Evolutionary conservation across 2,113 vertebrate genomes (phyloP).

Genomic region (Oncorhynchus tshawytscha): DNA sequence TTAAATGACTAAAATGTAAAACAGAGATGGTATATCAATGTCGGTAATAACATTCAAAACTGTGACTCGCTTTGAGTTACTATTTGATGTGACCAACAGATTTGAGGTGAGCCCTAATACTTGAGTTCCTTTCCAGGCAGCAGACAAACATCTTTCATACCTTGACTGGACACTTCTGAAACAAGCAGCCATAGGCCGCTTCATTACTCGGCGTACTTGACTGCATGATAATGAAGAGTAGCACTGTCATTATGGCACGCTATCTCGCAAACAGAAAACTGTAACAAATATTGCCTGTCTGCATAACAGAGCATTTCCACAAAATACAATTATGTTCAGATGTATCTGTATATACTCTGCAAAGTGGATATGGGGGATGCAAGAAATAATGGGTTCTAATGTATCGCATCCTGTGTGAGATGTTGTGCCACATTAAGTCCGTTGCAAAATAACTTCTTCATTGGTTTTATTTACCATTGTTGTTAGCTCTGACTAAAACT

Average conservation of each 20-base stretch:
- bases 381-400: constrained; percentile 13
- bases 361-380: constrained; percentile 9
- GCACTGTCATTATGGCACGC: not conserved
- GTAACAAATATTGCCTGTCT: not conserved
- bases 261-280: not conserved
- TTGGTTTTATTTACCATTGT: not conserved
- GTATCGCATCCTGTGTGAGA: not conserved
- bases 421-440: not conserved
- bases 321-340: not conserved
- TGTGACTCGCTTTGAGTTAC: not conserved
- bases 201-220: not conserved
- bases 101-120: not conserved
- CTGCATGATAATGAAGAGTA: not conserved
- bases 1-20: no score
- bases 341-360: constrained; percentile 2
- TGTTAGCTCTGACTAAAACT: constrained; percentile 36
- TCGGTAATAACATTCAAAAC: not conserved
- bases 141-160: no score
- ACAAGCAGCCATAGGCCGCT: not conserved
- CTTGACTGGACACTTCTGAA: not conserved
- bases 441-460: constrained; percentile 12
- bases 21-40: no score
- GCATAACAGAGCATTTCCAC: not conserved
- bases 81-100: not conserved
- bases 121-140: constrained; percentile 21